Percentiles rank a stretch among this genome's conserved stretches.
phyloP scores from a whole-genome alignment of 2,888 invertebrate genomes.

The Gortyna flavago region DNA sequence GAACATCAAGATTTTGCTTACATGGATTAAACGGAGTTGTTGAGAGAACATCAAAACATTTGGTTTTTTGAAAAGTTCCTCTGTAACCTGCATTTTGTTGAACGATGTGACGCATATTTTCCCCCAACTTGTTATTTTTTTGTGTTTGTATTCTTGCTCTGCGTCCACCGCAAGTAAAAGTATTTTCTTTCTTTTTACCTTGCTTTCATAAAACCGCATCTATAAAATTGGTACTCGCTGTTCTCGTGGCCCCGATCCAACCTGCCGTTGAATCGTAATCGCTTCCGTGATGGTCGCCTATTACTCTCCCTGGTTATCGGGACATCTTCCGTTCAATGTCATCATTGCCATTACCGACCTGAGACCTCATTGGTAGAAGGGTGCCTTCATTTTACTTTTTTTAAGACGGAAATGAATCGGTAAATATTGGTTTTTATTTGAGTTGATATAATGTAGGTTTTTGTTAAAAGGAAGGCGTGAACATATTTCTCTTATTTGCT shows the following conservation, averaged over 20 bases:
- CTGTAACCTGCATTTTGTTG: no score
- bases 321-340: conserved; percentile 73
- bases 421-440: conserved; percentile 24
- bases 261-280: conserved; percentile 37
- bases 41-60: background rate
- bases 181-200: no score
- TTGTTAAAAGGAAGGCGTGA: background rate
- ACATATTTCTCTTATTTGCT: background rate
- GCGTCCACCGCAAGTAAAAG: no score
- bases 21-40: background rate
- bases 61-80: no score
- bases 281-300: conserved; percentile 80
- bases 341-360: conserved; percentile 63
- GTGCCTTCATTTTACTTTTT: conserved; percentile 61
- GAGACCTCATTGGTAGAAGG: conserved; percentile 44
- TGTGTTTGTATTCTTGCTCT: no score
- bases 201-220: no score
- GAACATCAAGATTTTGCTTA: background rate
- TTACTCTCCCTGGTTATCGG: conserved; percentile 77
- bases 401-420: conserved; percentile 16
- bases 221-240: background rate
- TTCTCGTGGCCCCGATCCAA: conserved; percentile 22
- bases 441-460: background rate
- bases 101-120: no score
- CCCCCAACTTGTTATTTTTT: no score